These are phyloP conservation scores for Mesaphorura yosii DNA, from an alignment of 1,140 invertebrate species.

Conservation along the genomic window DNA sequence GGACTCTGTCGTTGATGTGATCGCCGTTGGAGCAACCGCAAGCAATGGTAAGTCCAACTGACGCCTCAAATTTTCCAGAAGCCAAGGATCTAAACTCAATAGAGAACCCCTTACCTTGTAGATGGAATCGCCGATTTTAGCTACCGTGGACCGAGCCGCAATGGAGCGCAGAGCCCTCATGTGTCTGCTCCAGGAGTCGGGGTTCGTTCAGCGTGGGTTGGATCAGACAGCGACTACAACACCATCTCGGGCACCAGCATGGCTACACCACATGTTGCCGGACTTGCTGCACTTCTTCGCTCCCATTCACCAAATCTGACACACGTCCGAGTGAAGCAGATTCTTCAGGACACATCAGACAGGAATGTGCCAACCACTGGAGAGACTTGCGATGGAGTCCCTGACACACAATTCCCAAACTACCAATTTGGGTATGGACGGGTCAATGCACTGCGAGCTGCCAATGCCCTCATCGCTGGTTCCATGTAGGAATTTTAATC, in stretches of 20 bases:
- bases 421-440: neutral
- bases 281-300: neutral
- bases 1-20: neutral
- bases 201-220: neutral
- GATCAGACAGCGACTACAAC: neutral
- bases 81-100: no score
- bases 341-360: neutral
- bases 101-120: no score
- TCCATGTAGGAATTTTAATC: no score
- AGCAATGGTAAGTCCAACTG: no score
- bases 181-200: neutral
- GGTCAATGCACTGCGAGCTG: neutral
- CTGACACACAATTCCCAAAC: neutral
- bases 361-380: no score
- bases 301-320: neutral
- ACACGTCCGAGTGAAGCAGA: neutral
- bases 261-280: neutral
- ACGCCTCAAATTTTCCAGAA: no score
- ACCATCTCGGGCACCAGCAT: conserved; percentile 4
- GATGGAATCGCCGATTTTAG: no score
- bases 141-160: no score
- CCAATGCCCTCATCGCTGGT: no score
- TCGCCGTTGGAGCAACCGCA: conserved; percentile 9
- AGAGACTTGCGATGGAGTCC: neutral
- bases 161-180: neutral